Percentiles rank a stretch among this genome's conserved stretches.
Conservation (phyloP, 2,888 invertebrate genomes). For the Leucania comma region DNA sequence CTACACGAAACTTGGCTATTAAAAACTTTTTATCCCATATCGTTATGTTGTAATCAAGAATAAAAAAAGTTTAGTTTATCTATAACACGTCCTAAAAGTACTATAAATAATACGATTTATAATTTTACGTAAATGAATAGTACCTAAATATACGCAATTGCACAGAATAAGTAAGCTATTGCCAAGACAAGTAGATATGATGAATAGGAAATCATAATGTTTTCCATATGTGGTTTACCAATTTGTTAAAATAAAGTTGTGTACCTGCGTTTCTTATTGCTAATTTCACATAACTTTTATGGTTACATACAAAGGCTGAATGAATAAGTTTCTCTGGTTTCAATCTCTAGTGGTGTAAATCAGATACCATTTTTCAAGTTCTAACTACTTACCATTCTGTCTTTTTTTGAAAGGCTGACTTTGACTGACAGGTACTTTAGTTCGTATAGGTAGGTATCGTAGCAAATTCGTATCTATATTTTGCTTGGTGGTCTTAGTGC, state of each 20-base stretch:
- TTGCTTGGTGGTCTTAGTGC: neutral
- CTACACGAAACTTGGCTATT: neutral
- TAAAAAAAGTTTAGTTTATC: constrained; percentile 6
- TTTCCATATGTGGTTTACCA: constrained; percentile 45
- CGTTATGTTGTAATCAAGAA: constrained; percentile 7
- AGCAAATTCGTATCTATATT: neutral
- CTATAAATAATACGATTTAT: constrained; percentile 29
- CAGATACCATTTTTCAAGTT: neutral
- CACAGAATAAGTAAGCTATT: no score
- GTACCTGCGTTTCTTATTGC: constrained; percentile 8
- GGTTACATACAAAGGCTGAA: neutral
- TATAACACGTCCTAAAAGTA: constrained; percentile 4
- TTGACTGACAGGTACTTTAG: neutral
- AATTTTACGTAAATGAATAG: constrained; percentile 34
- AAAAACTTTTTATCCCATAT: neutral
- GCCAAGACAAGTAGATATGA: constrained; percentile 13
- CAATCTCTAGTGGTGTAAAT: neutral
- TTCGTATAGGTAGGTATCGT: no score
- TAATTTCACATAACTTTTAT: no score
- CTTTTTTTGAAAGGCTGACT: neutral
- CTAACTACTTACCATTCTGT: neutral
- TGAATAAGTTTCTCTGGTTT: no score
- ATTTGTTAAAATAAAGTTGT: constrained; percentile 18
- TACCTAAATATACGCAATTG: constrained; percentile 38
- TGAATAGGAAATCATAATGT: constrained; percentile 33